A percentile compares a stretch with the other conserved stretches of the same genome.
These are phyloP conservation scores for Euwallacea similis DNA, from an alignment of 1,140 invertebrate genomes.

Conservation along the genomic window DNA sequence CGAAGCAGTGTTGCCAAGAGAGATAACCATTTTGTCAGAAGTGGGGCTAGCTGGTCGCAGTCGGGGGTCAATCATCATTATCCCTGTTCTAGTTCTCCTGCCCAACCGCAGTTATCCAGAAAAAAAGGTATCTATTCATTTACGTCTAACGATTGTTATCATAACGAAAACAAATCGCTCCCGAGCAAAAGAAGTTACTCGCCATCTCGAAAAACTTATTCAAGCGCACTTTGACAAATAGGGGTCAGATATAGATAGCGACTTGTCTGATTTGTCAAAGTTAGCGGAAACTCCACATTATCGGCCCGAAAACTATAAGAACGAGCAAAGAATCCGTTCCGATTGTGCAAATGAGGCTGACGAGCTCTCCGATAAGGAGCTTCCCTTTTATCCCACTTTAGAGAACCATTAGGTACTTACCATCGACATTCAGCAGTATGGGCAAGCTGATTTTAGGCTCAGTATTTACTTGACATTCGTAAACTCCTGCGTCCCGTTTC, in stretches of 20 bases:
- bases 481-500: conserved; percentile 80
- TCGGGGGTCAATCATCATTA: no score
- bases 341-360: conserved; percentile 10
- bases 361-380: not conserved
- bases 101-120: not conserved
- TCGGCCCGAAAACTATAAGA: conserved; percentile 21
- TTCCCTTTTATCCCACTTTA: not conserved
- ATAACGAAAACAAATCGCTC: conserved; percentile 26
- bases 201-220: conserved; percentile 28
- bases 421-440: conserved; percentile 75
- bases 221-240: conserved; percentile 34
- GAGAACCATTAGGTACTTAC: conserved; percentile 55
- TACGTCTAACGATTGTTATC: conserved; percentile 22
- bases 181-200: conserved; percentile 22
- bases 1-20: no score
- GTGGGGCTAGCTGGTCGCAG: no score
- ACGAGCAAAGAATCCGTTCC: not conserved
- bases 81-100: no score
- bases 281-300: conserved; percentile 41
- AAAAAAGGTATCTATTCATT: conserved; percentile 11
- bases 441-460: conserved; percentile 85
- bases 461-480: conserved; percentile 84
- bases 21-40: no score
- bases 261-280: conserved; percentile 37
- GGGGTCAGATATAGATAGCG: conserved; percentile 35